Conservation (phyloP, 2,797 vertebrate genomes). For the Uromys caudimaculatus region DNA sequence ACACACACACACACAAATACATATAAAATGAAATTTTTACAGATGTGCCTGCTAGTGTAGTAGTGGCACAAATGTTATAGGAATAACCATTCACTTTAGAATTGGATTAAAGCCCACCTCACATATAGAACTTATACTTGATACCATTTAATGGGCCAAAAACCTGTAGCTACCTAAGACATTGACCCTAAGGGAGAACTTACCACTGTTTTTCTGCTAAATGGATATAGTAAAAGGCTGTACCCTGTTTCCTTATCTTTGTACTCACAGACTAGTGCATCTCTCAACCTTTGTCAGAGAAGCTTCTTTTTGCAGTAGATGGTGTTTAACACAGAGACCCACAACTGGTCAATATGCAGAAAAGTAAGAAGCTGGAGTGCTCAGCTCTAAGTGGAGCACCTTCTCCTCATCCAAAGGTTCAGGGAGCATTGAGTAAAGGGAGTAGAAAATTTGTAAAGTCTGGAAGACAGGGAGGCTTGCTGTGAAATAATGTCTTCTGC, state of each 20-base stretch:
- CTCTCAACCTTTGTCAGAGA: not conserved
- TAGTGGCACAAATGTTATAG: not conserved
- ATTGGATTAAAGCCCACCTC: not conserved
- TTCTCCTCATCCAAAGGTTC: not conserved
- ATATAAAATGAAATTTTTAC: not conserved
- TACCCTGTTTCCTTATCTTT: not conserved
- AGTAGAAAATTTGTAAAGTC: not conserved
- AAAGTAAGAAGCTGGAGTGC: not conserved
- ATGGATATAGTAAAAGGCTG: not conserved
- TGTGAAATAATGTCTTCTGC: not conserved
- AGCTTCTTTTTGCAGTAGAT: not conserved
- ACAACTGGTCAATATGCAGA: too few species aligned
- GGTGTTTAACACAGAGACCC: not conserved
- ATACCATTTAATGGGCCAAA: not conserved
- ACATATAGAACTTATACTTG: not conserved
- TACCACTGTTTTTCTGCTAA: not conserved
- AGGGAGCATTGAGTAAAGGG: not conserved
- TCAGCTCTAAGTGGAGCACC: not conserved
- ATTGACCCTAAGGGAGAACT: not conserved
- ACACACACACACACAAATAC: not conserved
- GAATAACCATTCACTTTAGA: not conserved
- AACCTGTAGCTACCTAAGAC: not conserved
- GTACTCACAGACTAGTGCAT: not conserved
- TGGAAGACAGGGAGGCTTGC: not conserved
- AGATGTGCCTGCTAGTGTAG: not conserved